phyloP scores from a whole-genome alignment of 2,888 invertebrate species.

The Camptogramma bilineatum region DNA sequence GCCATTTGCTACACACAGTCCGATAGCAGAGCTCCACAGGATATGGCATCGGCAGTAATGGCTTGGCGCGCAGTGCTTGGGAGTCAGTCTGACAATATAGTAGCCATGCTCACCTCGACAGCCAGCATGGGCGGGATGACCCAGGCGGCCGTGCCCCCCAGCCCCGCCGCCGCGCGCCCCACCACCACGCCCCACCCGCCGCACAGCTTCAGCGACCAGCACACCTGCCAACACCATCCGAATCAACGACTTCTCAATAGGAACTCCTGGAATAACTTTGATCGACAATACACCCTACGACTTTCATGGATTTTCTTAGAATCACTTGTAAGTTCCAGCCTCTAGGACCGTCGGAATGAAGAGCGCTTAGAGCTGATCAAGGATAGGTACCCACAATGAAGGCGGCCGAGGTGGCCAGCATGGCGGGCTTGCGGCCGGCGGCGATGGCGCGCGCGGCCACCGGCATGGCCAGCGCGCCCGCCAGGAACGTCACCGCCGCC shows the following conservation, averaged over 20 bases:
- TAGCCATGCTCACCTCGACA: constrained; percentile 56
- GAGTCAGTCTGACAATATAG: no score
- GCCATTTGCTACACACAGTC: no score
- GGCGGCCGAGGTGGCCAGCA: constrained; percentile 59
- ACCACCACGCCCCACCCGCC: constrained; percentile 63
- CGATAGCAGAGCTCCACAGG: no score
- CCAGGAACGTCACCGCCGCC: constrained; percentile 57
- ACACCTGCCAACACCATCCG: constrained; percentile 52
- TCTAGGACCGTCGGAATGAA: background rate
- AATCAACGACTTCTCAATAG: background rate
- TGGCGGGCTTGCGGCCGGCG: constrained; percentile 59
- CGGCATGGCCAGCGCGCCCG: constrained; percentile 63
- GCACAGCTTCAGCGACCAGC: constrained; percentile 69
- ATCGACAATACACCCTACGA: no score
- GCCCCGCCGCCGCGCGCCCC: constrained; percentile 66
- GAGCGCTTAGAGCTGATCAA: background rate
- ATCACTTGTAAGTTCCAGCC: background rate
- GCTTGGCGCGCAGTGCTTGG: background rate
- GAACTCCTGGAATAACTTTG: background rate
- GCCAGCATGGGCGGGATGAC: constrained; percentile 64
- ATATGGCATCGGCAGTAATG: background rate
- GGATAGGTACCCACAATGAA: constrained; percentile 56
- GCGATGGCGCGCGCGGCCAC: constrained; percentile 60
- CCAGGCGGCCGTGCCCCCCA: constrained; percentile 72
- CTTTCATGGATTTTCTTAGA: no score